phyloP scores from a whole-genome alignment of 2,888 invertebrate genomes.

The Augiades crinisus region DNA sequence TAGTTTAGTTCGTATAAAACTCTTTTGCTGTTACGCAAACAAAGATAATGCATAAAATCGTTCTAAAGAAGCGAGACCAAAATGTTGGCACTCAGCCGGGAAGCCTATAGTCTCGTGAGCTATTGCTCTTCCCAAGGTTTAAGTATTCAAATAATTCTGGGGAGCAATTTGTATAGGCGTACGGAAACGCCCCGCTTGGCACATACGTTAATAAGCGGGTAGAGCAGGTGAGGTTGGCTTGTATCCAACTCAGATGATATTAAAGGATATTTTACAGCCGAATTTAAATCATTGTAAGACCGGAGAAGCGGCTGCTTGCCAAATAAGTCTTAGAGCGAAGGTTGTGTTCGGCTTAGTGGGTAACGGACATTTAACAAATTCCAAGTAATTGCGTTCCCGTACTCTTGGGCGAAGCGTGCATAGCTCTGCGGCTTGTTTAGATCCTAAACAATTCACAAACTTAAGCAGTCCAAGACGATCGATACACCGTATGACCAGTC shows the following conservation, averaged over 20 bases:
- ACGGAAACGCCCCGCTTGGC: constrained; percentile 26
- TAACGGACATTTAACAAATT: neutral
- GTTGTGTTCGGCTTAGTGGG: neutral
- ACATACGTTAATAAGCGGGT: constrained; percentile 39
- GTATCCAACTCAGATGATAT: constrained; percentile 36
- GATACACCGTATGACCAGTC: too few species aligned
- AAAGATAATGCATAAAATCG: constrained; percentile 29
- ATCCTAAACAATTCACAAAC: too few species aligned
- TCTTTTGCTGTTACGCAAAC: constrained; percentile 2
- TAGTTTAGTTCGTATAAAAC: neutral
- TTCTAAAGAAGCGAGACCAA: constrained; percentile 30
- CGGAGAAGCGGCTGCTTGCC: constrained; percentile 14
- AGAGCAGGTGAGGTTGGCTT: constrained; percentile 37
- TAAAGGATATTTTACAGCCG: constrained; percentile 38
- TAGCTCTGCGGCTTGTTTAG: too few species aligned
- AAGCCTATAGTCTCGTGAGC: constrained; percentile 19
- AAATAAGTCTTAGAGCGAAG: constrained; percentile 23
- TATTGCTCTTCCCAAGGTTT: constrained; percentile 23
- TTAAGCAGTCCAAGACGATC: too few species aligned
- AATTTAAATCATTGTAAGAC: constrained; percentile 36
- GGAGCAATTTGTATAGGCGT: constrained; percentile 24
- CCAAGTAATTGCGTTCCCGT: neutral
- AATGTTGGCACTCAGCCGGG: constrained; percentile 32
- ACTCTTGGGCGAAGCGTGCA: neutral
- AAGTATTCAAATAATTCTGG: constrained; percentile 27